Evolutionary conservation across 2,888 invertebrate genomes (phyloP), one percentile per base, ranked within the genome.

Genomic region (Oxyteleia sp.): DNA sequence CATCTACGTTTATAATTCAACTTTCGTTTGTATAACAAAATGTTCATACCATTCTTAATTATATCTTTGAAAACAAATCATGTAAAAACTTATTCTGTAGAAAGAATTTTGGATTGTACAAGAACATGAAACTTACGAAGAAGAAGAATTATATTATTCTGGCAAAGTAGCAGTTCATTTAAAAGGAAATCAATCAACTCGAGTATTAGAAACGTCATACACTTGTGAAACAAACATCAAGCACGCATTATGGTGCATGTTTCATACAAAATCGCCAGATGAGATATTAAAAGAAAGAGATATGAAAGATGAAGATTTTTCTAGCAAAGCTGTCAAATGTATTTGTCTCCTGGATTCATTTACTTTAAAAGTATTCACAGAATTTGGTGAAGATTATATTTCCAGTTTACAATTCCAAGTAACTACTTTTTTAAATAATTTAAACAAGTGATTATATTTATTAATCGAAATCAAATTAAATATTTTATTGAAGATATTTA

Each of bases 61-160:
- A 26, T 5, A 26, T 26, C 26, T 26, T 26, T 26, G 26, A 26
- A 26, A 26, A n/a, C n/a, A n/a, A n/a, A n/a, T n/a, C n/a, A n/a
- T n/a, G n/a, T n/a, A n/a, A 23, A 23, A 23, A 4, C 23, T 23
- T 8, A 43, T 59, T 47, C 11, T 2, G n/a, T 61, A 92, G 92
- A 91, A 92, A 88, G 94, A 94, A 84, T 92, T 90, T 78, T 93
- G 93, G 93, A 63, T 80, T 10, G 88, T 92, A 8, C 95, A 95
- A 8, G 95, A 95, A 68, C 94, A 94, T 80, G 95, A 95, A 86
- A 90, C 53, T 2, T 89, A 89, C 90, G 92, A 93, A 86, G 98
- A 98, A 93, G 98, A 98, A 91, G 98, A 98, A 92, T 94, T 98
- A 64, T 98, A 98, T 94, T 95, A 97, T 1, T 96, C 96, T 88